Conservation (phyloP, 1,140 invertebrate genomes). For the Akabosia matsudoensis region DNA sequence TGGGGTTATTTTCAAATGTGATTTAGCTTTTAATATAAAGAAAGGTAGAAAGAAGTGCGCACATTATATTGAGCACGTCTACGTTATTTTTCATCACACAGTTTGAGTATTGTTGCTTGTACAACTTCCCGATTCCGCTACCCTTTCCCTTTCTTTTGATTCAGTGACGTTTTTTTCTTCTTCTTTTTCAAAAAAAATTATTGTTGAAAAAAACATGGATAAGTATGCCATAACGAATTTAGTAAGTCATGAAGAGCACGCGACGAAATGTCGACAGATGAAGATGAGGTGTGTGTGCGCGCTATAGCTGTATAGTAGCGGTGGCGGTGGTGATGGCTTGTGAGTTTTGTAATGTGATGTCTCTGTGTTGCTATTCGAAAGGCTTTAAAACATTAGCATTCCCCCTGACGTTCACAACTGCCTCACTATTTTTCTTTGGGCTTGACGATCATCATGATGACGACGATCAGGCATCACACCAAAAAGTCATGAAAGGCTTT, state of each 20-base stretch:
- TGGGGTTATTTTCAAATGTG: conserved; percentile 2
- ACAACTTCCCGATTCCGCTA: background rate
- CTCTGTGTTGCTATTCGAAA: background rate
- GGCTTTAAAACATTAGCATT: conserved; percentile 4
- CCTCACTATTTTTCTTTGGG: conserved; percentile 1
- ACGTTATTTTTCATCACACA: too few species aligned
- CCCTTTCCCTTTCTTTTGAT: background rate
- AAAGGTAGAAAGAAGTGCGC: too few species aligned
- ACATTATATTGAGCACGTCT: background rate
- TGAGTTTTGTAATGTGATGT: too few species aligned
- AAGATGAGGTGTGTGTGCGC: background rate
- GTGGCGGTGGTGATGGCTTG: background rate
- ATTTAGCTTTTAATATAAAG: conserved; percentile 1
- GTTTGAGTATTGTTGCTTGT: too few species aligned
- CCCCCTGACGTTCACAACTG: background rate
- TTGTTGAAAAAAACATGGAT: background rate
- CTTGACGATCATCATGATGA: background rate
- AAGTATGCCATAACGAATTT: conserved; percentile 17
- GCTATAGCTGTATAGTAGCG: background rate
- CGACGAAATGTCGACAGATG: conserved; percentile 3
- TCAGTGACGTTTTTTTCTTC: background rate
- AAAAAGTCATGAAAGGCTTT: background rate
- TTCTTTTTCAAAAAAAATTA: background rate
- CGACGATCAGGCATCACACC: background rate
- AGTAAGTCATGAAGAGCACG: conserved; percentile 12